Evolutionary conservation across 2,797 vertebrate genomes (phyloP), one percentile per base, ranked within the genome.

Genomic region (Podarcis lilfordi): DNA sequence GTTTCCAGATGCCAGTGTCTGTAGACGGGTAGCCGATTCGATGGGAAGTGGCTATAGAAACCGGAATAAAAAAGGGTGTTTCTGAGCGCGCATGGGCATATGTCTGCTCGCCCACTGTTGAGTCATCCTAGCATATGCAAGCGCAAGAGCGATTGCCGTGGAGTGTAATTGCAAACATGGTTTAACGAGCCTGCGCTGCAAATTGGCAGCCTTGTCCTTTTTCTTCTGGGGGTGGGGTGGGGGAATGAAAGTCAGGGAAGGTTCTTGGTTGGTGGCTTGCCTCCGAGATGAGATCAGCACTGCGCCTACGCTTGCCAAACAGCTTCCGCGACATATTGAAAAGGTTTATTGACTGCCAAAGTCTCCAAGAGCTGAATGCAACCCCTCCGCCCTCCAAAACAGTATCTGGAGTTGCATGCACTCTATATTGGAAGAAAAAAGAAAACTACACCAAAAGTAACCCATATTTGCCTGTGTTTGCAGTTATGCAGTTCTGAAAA

Each of bases 81-180:
- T 19, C 11, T 43, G 50, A 9, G 40, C 10, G 43, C 13, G 43
- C 27, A n/a, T 40, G 76, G 84, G 80, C 40, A 77, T 66, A 72
- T 88, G 75, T 87, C 88, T 75, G 84, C 64, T 90, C 71, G 4
- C 45, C 80, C 91, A 85, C 55, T 84, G 80, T 55, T 89, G 81
- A 94, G 81, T 94, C 93, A 92, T 27, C 68, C 3, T 29, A 89
- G 86, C 77, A 69, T 82, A 84, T 79, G 69, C 80, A 71, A 80
- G 89, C 89, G 5, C 17, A 81, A 83, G 79, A 87, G 79, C 43
- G 77, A 78, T 88, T 78, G 1, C 69, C 79, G 76, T 85, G 83
- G 86, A 78, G 89, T 89, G 55, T 55, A 79, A 93, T 80, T 45
- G 29, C 17, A 75, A 5, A 61, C 40, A 25, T 80, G 90, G 75